These are phyloP conservation scores for Gobionotothen gibberifrons DNA, from an alignment of 2,797 vertebrate genomes.

Conservation along the genomic window DNA sequence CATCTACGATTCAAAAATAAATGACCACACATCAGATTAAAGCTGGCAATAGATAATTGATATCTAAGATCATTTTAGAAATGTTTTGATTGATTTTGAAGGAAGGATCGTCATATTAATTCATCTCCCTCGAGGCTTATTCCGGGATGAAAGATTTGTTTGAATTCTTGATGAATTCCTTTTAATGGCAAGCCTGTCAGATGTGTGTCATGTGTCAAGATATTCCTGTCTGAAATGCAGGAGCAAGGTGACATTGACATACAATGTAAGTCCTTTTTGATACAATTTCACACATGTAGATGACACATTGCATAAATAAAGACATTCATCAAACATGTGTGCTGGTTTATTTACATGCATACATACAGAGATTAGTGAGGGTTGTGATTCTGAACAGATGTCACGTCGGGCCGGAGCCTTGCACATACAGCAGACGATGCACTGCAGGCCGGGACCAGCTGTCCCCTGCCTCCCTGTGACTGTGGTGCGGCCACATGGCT, in stretches of 20 bases:
- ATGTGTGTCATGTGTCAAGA: constrained; percentile 4
- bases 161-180: constrained; percentile 34
- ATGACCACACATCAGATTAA: constrained; percentile 48
- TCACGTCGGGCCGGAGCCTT: constrained; percentile 4
- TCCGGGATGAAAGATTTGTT: constrained; percentile 45
- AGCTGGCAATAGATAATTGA: constrained; percentile 60
- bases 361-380: constrained; percentile 24
- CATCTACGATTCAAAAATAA: constrained; percentile 41
- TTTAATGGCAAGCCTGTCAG: constrained; percentile 24
- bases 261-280: background rate
- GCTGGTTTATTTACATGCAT: background rate
- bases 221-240: constrained; percentile 2
- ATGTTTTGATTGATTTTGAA: constrained; percentile 66
- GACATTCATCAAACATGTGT: constrained; percentile 26
- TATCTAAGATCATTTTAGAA: constrained; percentile 60
- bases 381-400: constrained; percentile 30
- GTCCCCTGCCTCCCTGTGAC: constrained; percentile 21
- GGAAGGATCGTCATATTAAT: constrained; percentile 46
- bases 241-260: background rate
- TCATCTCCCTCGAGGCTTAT: constrained; percentile 46
- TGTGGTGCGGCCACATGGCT: constrained; percentile 14
- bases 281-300: constrained; percentile 12
- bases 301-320: background rate
- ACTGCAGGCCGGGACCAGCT: constrained; percentile 32
- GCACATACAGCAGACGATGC: background rate